Evolutionary conservation across 1,140 invertebrate species (phyloP), one percentile per base, ranked within the genome.

Genomic region (Drosophila funebris): DNA sequence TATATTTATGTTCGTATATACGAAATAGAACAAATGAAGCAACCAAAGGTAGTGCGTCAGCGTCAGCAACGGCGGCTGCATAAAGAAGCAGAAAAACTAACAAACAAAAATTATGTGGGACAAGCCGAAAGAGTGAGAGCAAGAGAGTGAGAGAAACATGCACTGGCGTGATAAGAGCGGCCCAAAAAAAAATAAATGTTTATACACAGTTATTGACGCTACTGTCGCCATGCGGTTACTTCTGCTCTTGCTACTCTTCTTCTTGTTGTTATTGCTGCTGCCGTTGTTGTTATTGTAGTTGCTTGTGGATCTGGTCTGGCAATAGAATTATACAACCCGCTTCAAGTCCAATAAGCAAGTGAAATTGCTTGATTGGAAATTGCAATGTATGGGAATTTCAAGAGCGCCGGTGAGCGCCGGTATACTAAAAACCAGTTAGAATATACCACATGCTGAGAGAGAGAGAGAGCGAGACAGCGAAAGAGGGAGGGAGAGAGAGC

Each of bases 101-200:
- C 78, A 78, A 88, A 88, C 75, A 87, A 87, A 85, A 82, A 82
- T 78, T 78, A 87, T 87, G 75, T 87, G 75, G 82, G 82, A 75
- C 82, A 87, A 81, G 60, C 72, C 31, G 64, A 68, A 73, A 64
- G 46, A 33, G 57, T 6, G 70, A 61, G 41, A 66, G 50, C 29
- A 24, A 41, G 11, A 37, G 22, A 22, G 20, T 24, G 41, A 39
- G 39, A 56, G 62, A 18, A 16, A 54, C 37, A 33, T 20, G 60
- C 36, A 56, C 56, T 63, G 43, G 16, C 50, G 9, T 64, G 68
- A 71, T 71, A 71, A 71, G 68, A 71, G 60, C 52, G 39, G 20
- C 46, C 52, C 22, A 22, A 24, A 52, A 52, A 41, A 56, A 13
- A 33, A 52, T 41, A 36, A 69, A 64, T 85, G 61, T 73, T 76